phyloP scores from a whole-genome alignment of 2,888 invertebrate genomes.

The Platypus cylindrus region DNA sequence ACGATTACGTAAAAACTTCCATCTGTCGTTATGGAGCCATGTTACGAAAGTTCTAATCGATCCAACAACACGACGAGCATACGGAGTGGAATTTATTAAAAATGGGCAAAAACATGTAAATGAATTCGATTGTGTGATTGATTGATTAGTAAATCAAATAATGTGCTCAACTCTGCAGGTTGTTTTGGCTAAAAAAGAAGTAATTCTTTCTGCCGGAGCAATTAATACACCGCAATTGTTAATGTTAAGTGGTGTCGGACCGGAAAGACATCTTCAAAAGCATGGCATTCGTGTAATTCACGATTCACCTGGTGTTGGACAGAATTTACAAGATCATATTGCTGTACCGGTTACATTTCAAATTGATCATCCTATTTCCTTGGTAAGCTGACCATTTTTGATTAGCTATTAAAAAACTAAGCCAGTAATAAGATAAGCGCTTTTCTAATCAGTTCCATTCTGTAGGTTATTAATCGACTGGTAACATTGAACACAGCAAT shows the following conservation, averaged over 20 bases:
- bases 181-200: conserved; percentile 61
- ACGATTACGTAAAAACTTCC: conserved; percentile 64
- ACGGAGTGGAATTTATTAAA: conserved; percentile 64
- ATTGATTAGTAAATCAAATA: no score
- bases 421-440: neutral
- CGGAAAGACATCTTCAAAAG: conserved; percentile 56
- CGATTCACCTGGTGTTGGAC: conserved; percentile 72
- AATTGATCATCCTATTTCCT: conserved; percentile 66
- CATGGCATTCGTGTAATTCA: conserved; percentile 52
- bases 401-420: neutral
- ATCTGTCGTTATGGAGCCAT: conserved; percentile 66
- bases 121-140: no score
- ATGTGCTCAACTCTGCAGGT: conserved; percentile 22
- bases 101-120: conserved; percentile 47
- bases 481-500: conserved; percentile 74
- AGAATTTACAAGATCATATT: conserved; percentile 82
- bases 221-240: conserved; percentile 85
- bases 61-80: conserved; percentile 55
- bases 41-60: conserved; percentile 59
- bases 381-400: conserved; percentile 37
- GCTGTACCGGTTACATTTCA: conserved; percentile 71
- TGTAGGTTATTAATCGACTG: conserved; percentile 37
- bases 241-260: conserved; percentile 80
- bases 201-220: conserved; percentile 79
- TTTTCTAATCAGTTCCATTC: conserved; percentile 27